Evolutionary conservation across 1,140 invertebrate species (phyloP).

Genomic region (Solenopsis fugax): DNA sequence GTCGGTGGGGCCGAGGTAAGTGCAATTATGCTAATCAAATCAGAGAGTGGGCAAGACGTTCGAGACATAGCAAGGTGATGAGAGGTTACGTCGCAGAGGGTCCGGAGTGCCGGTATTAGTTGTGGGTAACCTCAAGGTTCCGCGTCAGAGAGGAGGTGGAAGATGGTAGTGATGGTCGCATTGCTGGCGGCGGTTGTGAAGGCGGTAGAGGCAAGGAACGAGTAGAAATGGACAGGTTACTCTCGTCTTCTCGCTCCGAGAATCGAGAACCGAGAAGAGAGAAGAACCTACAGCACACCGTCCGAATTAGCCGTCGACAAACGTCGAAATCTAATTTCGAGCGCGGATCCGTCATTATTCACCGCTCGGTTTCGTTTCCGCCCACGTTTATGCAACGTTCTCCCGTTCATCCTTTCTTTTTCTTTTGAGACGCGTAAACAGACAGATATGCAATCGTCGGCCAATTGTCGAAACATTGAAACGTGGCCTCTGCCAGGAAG

Average conservation of each 20-base stretch:
- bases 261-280: not conserved
- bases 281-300: slow-evolving; percentile 2
- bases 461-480: slow-evolving; percentile 29
- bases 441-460: not conserved
- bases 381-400: not conserved
- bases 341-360: slow-evolving; percentile 30
- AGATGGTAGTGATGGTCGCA: slow-evolving; percentile 36
- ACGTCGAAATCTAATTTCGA: slow-evolving; percentile 30
- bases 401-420: not conserved
- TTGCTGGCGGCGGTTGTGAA: slow-evolving; percentile 37
- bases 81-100: slow-evolving; percentile 79
- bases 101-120: slow-evolving; percentile 82
- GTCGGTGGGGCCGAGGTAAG: slow-evolving; percentile 73
- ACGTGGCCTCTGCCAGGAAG: not conserved
- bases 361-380: slow-evolving; percentile 8
- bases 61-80: slow-evolving; percentile 79
- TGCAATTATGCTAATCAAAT: slow-evolving; percentile 85
- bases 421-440: slow-evolving; percentile 9
- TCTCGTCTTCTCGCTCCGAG: slow-evolving; percentile 35
- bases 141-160: slow-evolving; percentile 42
- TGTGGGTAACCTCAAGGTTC: slow-evolving; percentile 82
- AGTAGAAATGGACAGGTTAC: slow-evolving; percentile 47
- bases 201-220: slow-evolving; percentile 1
- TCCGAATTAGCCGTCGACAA: not conserved
- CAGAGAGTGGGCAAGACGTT: slow-evolving; percentile 79